A percentile compares a stretch with the other conserved stretches of the same genome.
Conservation (phyloP, 2,797 vertebrate genomes). For the Miichthys miiuy region DNA sequence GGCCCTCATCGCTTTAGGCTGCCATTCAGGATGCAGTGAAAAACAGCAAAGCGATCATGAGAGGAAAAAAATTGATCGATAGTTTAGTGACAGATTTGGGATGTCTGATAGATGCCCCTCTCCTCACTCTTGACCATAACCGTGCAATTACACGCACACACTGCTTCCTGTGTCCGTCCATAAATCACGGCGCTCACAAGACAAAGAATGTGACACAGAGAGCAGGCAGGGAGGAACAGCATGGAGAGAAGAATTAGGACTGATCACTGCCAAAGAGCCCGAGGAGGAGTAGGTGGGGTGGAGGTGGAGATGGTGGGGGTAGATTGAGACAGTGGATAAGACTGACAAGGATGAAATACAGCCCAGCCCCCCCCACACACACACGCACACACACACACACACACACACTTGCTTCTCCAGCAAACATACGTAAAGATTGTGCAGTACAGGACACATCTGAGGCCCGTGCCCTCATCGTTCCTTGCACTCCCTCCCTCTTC, state of each 20-base stretch:
- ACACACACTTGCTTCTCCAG: conserved; percentile 16
- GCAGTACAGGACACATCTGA: conserved; percentile 64
- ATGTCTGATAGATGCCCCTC: conserved; percentile 58
- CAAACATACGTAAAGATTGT: conserved; percentile 62
- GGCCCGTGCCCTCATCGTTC: conserved; percentile 66
- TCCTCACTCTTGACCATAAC: conserved; percentile 46
- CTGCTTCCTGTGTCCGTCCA: conserved; percentile 70
- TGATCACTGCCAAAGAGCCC: conserved; percentile 68
- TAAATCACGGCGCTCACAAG: conserved; percentile 75
- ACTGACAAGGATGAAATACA: conserved; percentile 68
- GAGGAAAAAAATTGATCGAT: conserved; percentile 49
- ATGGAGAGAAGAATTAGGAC: conserved; percentile 45
- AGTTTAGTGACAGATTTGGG: conserved; percentile 49
- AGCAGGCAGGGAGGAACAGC: conserved; percentile 54
- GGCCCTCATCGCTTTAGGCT: conserved; percentile 28
- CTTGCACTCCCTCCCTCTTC: conserved; percentile 67
- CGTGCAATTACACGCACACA: conserved; percentile 58
- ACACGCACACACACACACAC: too few relatives aligned
- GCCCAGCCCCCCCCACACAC: conserved; percentile 5
- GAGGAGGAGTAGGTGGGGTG: conserved; percentile 50
- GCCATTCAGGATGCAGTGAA: conserved; percentile 20
- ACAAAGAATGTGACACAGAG: conserved; percentile 77
- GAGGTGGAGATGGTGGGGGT: conserved; percentile 32
- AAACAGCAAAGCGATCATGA: conserved; percentile 31
- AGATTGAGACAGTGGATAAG: conserved; percentile 66